Evolutionary conservation across 2,888 invertebrate species (phyloP).

Genomic region (Ochropleura leucogaster): DNA sequence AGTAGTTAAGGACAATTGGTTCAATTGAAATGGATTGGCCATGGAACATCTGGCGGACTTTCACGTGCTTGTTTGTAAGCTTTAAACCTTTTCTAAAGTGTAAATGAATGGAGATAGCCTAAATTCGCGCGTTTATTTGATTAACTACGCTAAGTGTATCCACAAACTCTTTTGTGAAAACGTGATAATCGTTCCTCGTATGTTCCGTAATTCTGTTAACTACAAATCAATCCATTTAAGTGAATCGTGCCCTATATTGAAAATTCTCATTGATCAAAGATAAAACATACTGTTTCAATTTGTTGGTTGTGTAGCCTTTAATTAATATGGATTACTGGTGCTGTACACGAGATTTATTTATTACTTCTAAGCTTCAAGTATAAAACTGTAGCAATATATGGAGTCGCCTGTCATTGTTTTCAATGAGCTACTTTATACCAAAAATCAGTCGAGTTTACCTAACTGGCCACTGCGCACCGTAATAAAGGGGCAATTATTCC

Average conservation of each 20-base stretch:
- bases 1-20: constrained; percentile 72
- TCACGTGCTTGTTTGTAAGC: constrained; percentile 36
- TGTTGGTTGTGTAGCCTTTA: not conserved
- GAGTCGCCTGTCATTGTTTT: constrained; percentile 36
- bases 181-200: constrained; percentile 72
- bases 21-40: constrained; percentile 78
- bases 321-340: not conserved
- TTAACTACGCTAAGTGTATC: constrained; percentile 77
- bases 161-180: constrained; percentile 81
- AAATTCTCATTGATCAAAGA: constrained; percentile 20
- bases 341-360: not conserved
- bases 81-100: constrained; percentile 45
- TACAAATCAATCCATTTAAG: constrained; percentile 65
- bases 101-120: constrained; percentile 63
- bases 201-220: constrained; percentile 64
- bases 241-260: constrained; percentile 47
- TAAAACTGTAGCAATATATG: not conserved
- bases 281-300: constrained; percentile 19
- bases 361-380: not conserved
- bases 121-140: constrained; percentile 76
- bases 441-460: constrained; percentile 45
- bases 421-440: constrained; percentile 43
- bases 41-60: constrained; percentile 72
- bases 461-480: constrained; percentile 66
- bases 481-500: constrained; percentile 82